A percentile compares a stretch with the other conserved stretches of the same genome.
These are phyloP conservation scores for Hypotaenidia okinawae DNA, from an alignment of 2,797 vertebrate genomes.

Conservation along the genomic window DNA sequence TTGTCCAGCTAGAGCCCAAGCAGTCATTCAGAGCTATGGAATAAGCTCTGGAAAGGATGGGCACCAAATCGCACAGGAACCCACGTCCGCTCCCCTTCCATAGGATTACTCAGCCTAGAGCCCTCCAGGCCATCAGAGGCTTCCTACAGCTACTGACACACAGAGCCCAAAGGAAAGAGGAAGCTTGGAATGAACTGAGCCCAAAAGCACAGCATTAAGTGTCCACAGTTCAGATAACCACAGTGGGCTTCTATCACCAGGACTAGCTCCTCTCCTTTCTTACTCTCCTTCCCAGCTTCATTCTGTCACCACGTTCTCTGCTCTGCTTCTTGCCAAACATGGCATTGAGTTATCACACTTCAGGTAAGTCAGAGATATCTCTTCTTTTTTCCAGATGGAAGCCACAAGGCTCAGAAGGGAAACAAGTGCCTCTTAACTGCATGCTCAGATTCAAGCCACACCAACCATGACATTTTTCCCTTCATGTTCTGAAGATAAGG, in stretches of 20 bases:
- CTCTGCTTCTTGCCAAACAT: background rate
- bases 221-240: background rate
- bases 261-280: background rate
- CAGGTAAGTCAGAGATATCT: background rate
- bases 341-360: background rate
- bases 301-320: background rate
- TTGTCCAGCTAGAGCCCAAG: background rate
- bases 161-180: background rate
- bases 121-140: rapidly evolving
- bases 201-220: background rate
- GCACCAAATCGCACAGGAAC: rapidly evolving
- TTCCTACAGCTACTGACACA: background rate
- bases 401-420: background rate
- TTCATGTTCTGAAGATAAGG: slow-evolving; percentile 1
- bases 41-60: background rate
- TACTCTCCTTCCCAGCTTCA: background rate
- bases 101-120: background rate
- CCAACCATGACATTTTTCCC: background rate
- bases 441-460: background rate
- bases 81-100: rapidly evolving
- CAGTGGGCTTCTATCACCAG: background rate
- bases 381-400: background rate
- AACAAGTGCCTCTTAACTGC: background rate
- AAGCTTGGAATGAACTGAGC: background rate
- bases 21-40: rapidly evolving